Base-by-base conservation (phyloP, 2,888 invertebrate genomes). In the Andrena bicolor region DNA sequence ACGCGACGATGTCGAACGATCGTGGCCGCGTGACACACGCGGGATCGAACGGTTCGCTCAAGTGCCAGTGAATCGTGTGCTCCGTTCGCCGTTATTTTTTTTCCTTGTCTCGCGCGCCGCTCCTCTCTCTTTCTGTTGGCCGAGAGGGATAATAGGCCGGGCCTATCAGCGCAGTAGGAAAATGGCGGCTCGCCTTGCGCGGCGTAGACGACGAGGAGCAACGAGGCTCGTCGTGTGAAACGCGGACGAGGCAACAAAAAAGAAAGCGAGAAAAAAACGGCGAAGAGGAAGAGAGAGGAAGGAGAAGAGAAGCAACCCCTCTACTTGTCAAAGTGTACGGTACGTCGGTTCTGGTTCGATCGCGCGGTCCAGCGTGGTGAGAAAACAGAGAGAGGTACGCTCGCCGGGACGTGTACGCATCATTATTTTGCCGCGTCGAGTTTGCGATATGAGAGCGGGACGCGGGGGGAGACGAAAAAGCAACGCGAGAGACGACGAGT, bases 121-220 rank as follows among this genome's bases (percentile, higher is more conserved):
- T 49, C 51, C 56, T 41, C 35, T 80, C 86, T 76, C 77, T 76
- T 58, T 73, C 70, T 68, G 85, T 72, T 72, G 58, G 77, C 77
- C 68, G 28, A 76, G 65, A 74, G 76, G 73, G 66, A 70, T 71
- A 76, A 83, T 85, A 88, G 83, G 82, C 87, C 88, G 87, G 88
- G 88, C 80, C 85, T 85, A 84, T 89, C 87, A 80, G 71, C 63
- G 66, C 74, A 80, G 81, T 85, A 87, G 85, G 82, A 88, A 88
- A 88, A 88, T 88, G 88, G 88, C 88, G 88, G 86, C 87, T 74
- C 73, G 86, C 77, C 80, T 86, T 76, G 76, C 82, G 77, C 77
- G 82, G 80, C 75, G 85, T 82, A 78, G 81, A 80, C 78, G 69
- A 76, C 70, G 80, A 88, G 78, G 77, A 48, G 75, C 70, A 64